Conservation (phyloP, 1,140 invertebrate genomes). For the Anastrepha obliqua region DNA sequence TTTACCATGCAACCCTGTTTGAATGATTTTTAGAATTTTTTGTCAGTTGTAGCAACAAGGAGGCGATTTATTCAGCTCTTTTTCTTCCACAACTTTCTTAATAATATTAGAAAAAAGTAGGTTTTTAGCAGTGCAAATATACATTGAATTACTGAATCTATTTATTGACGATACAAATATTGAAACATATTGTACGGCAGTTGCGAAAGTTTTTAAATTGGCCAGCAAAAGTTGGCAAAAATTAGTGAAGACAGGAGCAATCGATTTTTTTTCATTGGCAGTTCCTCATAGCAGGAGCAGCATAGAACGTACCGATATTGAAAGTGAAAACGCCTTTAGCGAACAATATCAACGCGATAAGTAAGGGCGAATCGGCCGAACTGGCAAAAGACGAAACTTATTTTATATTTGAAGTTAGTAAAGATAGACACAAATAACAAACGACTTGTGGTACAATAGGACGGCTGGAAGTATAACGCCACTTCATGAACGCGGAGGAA, state of each 20-base stretch:
- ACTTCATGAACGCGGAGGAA: conserved; percentile 47
- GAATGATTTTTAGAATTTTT: conserved; percentile 54
- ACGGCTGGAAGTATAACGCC: background rate
- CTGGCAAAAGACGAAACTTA: background rate
- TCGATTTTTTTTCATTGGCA: conserved; percentile 44
- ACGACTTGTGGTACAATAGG: background rate
- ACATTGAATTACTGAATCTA: background rate
- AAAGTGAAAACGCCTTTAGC: background rate
- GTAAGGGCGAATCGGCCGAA: background rate
- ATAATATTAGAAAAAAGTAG: conserved; percentile 41
- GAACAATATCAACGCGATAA: background rate
- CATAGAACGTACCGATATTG: background rate
- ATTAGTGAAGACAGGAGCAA: conserved; percentile 1
- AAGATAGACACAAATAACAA: background rate
- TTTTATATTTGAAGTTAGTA: background rate
- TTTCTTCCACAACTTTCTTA: conserved; percentile 53
- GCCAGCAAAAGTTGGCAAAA: background rate
- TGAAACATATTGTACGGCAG: background rate
- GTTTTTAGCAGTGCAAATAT: background rate
- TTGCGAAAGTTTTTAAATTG: background rate
- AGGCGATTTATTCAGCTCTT: conserved; percentile 46
- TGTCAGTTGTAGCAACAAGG: conserved; percentile 44
- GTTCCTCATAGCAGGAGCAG: conserved; percentile 16
- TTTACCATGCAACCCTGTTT: conserved; percentile 11
- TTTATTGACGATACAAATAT: background rate